Conservation (phyloP, 2,113 vertebrate genomes). For the Echinops telfairi region DNA sequence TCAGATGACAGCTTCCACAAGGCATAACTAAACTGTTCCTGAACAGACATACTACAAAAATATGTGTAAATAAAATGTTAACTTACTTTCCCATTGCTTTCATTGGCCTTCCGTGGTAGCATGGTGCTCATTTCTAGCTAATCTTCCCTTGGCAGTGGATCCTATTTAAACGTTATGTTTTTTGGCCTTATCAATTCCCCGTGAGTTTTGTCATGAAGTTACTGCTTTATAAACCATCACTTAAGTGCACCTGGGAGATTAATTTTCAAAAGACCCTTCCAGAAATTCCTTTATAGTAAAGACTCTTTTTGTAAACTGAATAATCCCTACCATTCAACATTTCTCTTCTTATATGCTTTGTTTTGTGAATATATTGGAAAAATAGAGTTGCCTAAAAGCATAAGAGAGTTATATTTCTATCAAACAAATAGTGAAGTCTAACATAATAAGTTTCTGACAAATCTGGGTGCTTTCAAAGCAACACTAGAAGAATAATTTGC, state of each 20-base stretch:
- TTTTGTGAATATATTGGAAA: neutral
- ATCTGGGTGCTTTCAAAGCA: neutral
- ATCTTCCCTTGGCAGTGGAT: accelerated
- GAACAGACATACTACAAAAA: neutral
- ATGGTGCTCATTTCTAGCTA: accelerated
- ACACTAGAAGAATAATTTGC: too few relatives aligned
- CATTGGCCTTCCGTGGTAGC: neutral
- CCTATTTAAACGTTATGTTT: accelerated
- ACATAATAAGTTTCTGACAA: too few relatives aligned
- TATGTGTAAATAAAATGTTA: neutral
- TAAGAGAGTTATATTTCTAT: neutral
- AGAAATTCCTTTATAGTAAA: neutral
- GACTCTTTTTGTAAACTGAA: neutral
- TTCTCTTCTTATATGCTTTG: neutral
- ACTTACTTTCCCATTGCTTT: neutral
- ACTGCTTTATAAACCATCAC: neutral
- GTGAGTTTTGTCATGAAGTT: neutral
- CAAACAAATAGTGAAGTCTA: neutral
- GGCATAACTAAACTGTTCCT: neutral
- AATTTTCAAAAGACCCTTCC: neutral
- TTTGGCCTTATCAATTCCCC: accelerated
- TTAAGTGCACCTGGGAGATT: neutral
- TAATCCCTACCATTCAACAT: accelerated
- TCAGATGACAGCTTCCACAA: neutral
- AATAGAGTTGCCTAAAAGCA: neutral